Evolutionary conservation across 2,113 vertebrate genomes (phyloP).

Genomic region (rabbit (Oryctolagus cuniculus)): mOryCun1.1 NC_091440.1:84187501-84188000

Average conservation of each 20-base stretch:
- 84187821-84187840: neutral
- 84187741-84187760: slow-evolving; percentile 8
- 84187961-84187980: too few species aligned
- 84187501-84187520: too few species aligned
- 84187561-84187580: neutral
- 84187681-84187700: neutral
- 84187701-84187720: slow-evolving; percentile 27
- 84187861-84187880: neutral
- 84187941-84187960: too few species aligned
- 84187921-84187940: too few species aligned
- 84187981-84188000: too few species aligned
- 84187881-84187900: too few species aligned
- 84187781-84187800: neutral
- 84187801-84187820: neutral
- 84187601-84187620: neutral
- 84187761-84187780: slow-evolving; percentile 47
- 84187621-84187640: neutral
- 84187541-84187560: too few species aligned
- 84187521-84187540: too few species aligned
- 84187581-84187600: neutral
- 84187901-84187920: too few species aligned
- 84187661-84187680: accelerated
- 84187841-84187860: accelerated
- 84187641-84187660: accelerated
- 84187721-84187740: slow-evolving; percentile 23